A percentile compares a stretch with the other conserved stretches of the same genome.
Evolutionary conservation across 1,140 invertebrate species (phyloP).

Genomic region (Drosophila rufa): DNA sequence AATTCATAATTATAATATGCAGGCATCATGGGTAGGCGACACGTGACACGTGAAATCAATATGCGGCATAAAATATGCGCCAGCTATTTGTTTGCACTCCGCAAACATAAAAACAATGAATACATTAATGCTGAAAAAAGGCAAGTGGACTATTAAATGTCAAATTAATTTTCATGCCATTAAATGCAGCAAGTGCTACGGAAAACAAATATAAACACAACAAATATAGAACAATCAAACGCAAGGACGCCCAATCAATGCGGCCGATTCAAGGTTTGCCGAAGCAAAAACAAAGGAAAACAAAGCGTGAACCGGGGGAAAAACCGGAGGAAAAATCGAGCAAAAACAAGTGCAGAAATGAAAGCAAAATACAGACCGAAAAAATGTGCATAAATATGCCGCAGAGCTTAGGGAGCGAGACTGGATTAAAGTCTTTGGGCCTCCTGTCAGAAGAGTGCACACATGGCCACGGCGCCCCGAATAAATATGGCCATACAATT

Average conservation of each 20-base stretch:
- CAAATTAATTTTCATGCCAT: constrained; percentile 76
- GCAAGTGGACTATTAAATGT: constrained; percentile 57
- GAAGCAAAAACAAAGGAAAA: constrained; percentile 17
- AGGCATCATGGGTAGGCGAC: constrained; percentile 47
- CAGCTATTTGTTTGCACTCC: constrained; percentile 58
- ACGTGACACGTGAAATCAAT: constrained; percentile 60
- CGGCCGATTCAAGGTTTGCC: constrained; percentile 38
- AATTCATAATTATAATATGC: constrained; percentile 70
- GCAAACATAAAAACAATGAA: constrained; percentile 70
- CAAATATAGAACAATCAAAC: constrained; percentile 45
- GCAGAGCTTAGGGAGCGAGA: constrained; percentile 30
- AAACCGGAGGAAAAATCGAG: background rate
- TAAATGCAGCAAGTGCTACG: constrained; percentile 64
- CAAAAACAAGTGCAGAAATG: constrained; percentile 37
- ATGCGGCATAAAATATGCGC: constrained; percentile 41
- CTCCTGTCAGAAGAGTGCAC: constrained; percentile 37
- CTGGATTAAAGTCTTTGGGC: constrained; percentile 58
- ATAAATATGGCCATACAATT: constrained; percentile 40
- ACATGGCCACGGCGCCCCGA: constrained; percentile 32
- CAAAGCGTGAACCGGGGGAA: background rate
- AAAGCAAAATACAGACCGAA: constrained; percentile 44
- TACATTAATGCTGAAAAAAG: constrained; percentile 37
- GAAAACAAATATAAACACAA: constrained; percentile 22
- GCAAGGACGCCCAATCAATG: constrained; percentile 59
- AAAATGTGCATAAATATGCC: constrained; percentile 54